Conservation (phyloP, 2,888 invertebrate species). For the Chloromyia formosa region DNA sequence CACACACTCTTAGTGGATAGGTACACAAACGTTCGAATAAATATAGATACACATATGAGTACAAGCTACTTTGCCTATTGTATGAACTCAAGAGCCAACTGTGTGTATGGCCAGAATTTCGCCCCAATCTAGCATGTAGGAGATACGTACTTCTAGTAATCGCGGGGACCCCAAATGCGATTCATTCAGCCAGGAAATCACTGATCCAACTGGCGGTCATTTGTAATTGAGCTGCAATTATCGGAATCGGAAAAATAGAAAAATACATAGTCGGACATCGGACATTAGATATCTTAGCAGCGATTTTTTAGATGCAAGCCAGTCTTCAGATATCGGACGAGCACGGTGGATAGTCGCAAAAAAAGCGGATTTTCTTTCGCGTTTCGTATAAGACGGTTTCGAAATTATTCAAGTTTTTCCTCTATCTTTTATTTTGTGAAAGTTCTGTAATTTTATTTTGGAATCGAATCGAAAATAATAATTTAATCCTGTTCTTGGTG, state of each 20-base stretch:
- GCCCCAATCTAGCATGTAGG: conserved; percentile 3
- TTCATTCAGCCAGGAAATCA: conserved; percentile 33
- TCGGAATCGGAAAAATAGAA: conserved; percentile 25
- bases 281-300: neutral
- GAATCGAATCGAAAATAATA: neutral
- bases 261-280: conserved; percentile 8
- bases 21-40: neutral
- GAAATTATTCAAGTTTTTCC: neutral
- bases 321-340: conserved; percentile 14
- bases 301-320: conserved; percentile 4
- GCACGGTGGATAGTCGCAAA: conserved; percentile 4
- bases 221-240: conserved; percentile 38
- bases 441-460: neutral
- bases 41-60: neutral
- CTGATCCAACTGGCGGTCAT: conserved; percentile 29
- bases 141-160: neutral
- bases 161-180: neutral
- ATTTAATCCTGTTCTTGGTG: conserved; percentile 2
- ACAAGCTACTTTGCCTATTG: neutral
- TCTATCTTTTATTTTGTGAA: neutral
- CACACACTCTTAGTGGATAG: neutral
- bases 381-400: neutral
- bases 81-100: neutral
- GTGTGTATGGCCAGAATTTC: neutral
- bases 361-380: neutral